Percentiles rank a stretch among this genome's conserved stretches.
Conservation (phyloP, 2,113 vertebrate genomes). For the Sander vitreus region DNA sequence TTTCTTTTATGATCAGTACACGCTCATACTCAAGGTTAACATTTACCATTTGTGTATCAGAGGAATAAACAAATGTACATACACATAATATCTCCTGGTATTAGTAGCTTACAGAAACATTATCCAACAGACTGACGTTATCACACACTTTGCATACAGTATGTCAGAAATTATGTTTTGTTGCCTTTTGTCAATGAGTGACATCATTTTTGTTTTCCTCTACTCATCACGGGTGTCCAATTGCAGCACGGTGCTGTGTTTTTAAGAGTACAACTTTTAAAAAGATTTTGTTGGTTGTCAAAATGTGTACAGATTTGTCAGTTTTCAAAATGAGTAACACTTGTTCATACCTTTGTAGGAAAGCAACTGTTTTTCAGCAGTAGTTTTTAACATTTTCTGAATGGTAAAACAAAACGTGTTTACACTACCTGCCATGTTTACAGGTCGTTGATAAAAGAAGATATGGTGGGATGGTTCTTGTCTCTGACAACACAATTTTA, state of each 20-base stretch:
- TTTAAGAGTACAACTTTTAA: slow-evolving; percentile 68
- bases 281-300: slow-evolving; percentile 42
- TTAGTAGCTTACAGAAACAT: slow-evolving; percentile 13
- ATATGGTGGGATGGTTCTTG: slow-evolving; percentile 63
- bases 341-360: slow-evolving; percentile 62
- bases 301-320: slow-evolving; percentile 61
- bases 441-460: slow-evolving; percentile 65
- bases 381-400: slow-evolving; percentile 56
- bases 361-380: slow-evolving; percentile 45
- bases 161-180: slow-evolving; percentile 25
- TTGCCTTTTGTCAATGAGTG: slow-evolving; percentile 43
- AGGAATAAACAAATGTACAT: slow-evolving; percentile 21
- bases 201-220: slow-evolving; percentile 39
- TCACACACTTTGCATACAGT: slow-evolving; percentile 22
- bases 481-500: slow-evolving; percentile 76
- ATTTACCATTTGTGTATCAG: slow-evolving; percentile 11
- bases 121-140: slow-evolving; percentile 13
- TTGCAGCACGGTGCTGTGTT: slow-evolving; percentile 68
- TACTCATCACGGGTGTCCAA: slow-evolving; percentile 57
- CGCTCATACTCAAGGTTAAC: slow-evolving; percentile 29
- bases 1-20: slow-evolving; percentile 18
- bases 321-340: slow-evolving; percentile 51
- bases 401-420: slow-evolving; percentile 68
- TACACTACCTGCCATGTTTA: slow-evolving; percentile 81
- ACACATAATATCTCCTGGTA: slow-evolving; percentile 10